Conservation (phyloP, 2,113 vertebrate species). For the Progne subis region DNA sequence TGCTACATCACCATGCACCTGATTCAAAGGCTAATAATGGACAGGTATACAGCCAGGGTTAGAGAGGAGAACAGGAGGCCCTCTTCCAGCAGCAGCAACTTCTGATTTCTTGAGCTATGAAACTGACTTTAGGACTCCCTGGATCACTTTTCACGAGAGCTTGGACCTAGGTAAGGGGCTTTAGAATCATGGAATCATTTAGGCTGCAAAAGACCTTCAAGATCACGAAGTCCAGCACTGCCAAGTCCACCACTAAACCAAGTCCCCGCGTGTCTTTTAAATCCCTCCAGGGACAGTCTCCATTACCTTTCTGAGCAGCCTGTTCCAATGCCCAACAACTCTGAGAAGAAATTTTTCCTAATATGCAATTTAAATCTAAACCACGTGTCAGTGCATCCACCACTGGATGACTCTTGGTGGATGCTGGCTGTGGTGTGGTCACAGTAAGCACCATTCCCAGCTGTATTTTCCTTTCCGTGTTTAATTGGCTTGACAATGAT, state of each 20-base stretch:
- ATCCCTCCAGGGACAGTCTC: neutral
- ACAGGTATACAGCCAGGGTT: neutral
- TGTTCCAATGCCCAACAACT: neutral
- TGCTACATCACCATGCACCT: rapidly evolving
- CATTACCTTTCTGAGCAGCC: neutral
- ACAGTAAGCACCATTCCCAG: neutral
- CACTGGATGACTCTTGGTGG: neutral
- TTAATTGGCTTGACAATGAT: neutral
- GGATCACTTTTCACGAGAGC: neutral
- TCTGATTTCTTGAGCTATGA: neutral
- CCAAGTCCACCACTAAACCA: neutral
- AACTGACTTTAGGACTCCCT: neutral
- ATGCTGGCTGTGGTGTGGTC: neutral
- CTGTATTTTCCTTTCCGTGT: neutral
- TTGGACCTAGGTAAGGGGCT: neutral
- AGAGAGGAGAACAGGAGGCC: neutral
- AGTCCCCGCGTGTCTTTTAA: neutral
- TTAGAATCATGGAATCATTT: neutral
- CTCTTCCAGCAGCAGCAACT: neutral
- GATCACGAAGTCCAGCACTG: neutral
- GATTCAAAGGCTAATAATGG: neutral
- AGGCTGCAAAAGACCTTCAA: neutral
- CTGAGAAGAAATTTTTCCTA: neutral
- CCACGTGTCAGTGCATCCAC: too few relatives aligned
- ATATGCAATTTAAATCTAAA: neutral